Evolutionary conservation across 1,140 invertebrate species (phyloP).

Genomic region (Drosophila busckii): DNA sequence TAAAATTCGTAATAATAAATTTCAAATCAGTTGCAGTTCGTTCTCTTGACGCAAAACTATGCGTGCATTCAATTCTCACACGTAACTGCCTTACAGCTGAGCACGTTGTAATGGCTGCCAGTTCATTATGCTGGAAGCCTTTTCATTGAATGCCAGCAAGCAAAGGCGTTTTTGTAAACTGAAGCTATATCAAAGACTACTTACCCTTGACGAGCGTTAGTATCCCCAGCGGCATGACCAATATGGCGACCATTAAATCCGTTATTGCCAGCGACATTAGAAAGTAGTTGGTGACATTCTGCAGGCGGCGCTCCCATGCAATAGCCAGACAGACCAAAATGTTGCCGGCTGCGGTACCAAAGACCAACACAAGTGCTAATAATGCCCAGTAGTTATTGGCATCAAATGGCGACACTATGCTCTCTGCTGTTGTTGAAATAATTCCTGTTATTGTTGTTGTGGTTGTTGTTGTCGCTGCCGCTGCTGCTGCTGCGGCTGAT

Average conservation of each 20-base stretch:
- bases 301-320: constrained; percentile 90
- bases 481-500: not conserved
- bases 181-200: constrained; percentile 42
- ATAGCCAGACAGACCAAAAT: constrained; percentile 96
- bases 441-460: not conserved
- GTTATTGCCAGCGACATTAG: constrained; percentile 97
- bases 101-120: too few species aligned
- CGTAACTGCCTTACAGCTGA: too few species aligned
- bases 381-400: constrained; percentile 87
- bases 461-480: constrained; percentile 5
- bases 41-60: too few species aligned
- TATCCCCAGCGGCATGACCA: constrained; percentile 95
- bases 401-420: constrained; percentile 59
- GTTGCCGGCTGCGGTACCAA: constrained; percentile 94
- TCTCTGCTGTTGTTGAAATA: constrained; percentile 1
- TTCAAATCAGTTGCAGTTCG: too few species aligned
- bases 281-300: constrained; percentile 98
- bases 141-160: not conserved
- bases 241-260: constrained; percentile 94
- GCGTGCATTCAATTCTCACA: too few species aligned
- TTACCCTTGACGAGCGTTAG: constrained; percentile 88
- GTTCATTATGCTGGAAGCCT: too few species aligned
- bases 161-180: not conserved
- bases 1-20: too few species aligned
- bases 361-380: constrained; percentile 87